A percentile compares a stretch with the other conserved stretches of the same genome.
phyloP scores from a whole-genome alignment of 2,888 invertebrate species.

The Ligdia adustata region DNA sequence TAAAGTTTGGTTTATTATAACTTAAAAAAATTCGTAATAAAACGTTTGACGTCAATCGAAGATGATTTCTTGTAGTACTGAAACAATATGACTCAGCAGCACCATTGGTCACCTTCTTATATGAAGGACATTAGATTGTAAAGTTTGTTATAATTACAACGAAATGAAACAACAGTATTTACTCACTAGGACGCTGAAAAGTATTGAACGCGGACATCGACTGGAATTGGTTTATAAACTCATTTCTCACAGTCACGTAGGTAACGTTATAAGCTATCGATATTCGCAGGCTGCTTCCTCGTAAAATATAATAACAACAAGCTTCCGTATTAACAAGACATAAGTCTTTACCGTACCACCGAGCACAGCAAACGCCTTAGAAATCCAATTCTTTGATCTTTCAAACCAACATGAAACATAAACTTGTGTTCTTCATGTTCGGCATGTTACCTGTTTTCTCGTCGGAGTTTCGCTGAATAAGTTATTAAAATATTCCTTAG shows the following conservation, averaged over 20 bases:
- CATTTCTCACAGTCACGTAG: slow-evolving; percentile 67
- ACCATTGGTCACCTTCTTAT: too few relatives aligned
- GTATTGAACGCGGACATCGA: too few relatives aligned
- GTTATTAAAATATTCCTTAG: slow-evolving; percentile 11
- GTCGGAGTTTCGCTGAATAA: slow-evolving; percentile 9
- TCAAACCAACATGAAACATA: slow-evolving; percentile 1
- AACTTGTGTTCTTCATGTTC: background rate
- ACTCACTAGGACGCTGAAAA: too few relatives aligned
- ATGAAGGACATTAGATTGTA: too few relatives aligned
- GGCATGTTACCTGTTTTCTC: slow-evolving; percentile 1
- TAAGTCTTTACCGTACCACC: too few relatives aligned
- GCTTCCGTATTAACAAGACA: background rate
- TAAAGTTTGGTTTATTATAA: too few relatives aligned
- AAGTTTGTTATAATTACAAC: too few relatives aligned
- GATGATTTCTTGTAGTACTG: too few relatives aligned
- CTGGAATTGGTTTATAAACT: slow-evolving; percentile 73
- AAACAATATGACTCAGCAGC: too few relatives aligned
- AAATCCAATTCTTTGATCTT: slow-evolving; percentile 8
- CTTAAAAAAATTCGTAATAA: too few relatives aligned
- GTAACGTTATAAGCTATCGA: slow-evolving; percentile 64
- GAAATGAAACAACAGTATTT: too few relatives aligned
- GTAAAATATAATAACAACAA: slow-evolving; percentile 24
- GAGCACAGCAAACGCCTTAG: background rate
- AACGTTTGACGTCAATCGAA: too few relatives aligned
- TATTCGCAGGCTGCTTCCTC: slow-evolving; percentile 32